Conservation (phyloP, 2,113 vertebrate genomes). For the Prunella fulvescens region DNA sequence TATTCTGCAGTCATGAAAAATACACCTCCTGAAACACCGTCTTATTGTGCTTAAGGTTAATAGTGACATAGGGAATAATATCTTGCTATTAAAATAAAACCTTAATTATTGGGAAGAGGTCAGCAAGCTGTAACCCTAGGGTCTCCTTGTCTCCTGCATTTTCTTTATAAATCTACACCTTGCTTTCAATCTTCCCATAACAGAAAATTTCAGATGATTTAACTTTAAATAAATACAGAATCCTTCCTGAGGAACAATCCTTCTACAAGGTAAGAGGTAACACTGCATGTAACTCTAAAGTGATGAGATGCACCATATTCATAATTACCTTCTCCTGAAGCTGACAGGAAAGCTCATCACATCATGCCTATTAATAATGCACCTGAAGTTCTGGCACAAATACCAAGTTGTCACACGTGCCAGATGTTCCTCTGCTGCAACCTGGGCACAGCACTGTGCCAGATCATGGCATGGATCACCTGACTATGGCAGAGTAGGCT, state of each 20-base stretch:
- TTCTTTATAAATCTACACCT: not conserved
- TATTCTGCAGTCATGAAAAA: not conserved
- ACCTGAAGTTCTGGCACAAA: not conserved
- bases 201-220: not conserved
- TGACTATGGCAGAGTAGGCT: not conserved
- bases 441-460: not conserved
- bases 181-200: not conserved
- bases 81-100: not conserved
- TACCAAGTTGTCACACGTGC: not conserved
- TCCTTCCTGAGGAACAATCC: not conserved
- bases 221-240: not conserved
- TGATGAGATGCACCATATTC: not conserved
- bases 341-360: not conserved
- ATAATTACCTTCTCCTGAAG: not conserved
- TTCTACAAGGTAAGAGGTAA: not conserved
- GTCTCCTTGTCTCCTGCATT: not conserved
- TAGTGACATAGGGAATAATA: not conserved
- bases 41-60: not conserved
- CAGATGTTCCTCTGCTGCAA: not conserved
- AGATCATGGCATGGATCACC: not conserved
- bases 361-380: not conserved
- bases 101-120: not conserved
- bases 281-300: not conserved
- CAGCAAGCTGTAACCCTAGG: not conserved
- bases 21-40: not conserved